These are phyloP conservation scores for Catajapyx aquilonaris DNA, from an alignment of 1,140 invertebrate genomes.

Conservation along the genomic window DNA sequence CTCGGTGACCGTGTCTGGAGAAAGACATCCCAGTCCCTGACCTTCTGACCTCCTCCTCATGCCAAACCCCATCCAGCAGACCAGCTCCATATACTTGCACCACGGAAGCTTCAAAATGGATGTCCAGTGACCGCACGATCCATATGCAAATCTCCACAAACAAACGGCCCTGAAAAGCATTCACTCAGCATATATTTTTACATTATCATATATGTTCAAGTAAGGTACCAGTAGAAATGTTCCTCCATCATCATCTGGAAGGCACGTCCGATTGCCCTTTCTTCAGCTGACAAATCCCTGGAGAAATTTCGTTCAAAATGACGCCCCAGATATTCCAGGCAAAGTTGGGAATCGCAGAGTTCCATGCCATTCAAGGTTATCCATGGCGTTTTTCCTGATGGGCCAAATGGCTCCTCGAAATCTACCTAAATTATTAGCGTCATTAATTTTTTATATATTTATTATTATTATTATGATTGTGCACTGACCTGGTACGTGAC, in stretches of 20 bases:
- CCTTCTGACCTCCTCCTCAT: not conserved
- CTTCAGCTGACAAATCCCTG: not conserved
- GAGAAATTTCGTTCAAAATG: not conserved
- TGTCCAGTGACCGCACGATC: not conserved
- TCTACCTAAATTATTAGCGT: conserved; percentile 8
- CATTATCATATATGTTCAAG: no score
- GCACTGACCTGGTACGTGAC: conserved; percentile 14
- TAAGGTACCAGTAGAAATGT: conserved; percentile 11
- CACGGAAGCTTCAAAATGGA: conserved; percentile 2
- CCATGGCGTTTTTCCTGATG: conserved; percentile 17
- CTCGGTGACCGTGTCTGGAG: conserved; percentile 1
- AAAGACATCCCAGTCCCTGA: conserved; percentile 9
- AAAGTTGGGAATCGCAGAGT: conserved; percentile 16
- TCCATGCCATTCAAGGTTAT: conserved; percentile 19
- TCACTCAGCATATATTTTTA: no score
- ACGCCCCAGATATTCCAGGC: not conserved
- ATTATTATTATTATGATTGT: no score
- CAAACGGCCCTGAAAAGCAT: conserved; percentile 4
- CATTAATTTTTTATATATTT: no score
- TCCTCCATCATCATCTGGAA: conserved; percentile 9
- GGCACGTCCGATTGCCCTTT: conserved; percentile 5
- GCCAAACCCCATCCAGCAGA: not conserved
- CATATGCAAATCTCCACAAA: conserved; percentile 3
- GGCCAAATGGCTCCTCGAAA: conserved; percentile 5
- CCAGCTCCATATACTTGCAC: not conserved